A percentile compares a stretch with the other conserved stretches of the same genome.
These are phyloP conservation scores for Muricea muricata DNA, from an alignment of 92 coral and sea anemone species.

Conservation along the genomic window DNA sequence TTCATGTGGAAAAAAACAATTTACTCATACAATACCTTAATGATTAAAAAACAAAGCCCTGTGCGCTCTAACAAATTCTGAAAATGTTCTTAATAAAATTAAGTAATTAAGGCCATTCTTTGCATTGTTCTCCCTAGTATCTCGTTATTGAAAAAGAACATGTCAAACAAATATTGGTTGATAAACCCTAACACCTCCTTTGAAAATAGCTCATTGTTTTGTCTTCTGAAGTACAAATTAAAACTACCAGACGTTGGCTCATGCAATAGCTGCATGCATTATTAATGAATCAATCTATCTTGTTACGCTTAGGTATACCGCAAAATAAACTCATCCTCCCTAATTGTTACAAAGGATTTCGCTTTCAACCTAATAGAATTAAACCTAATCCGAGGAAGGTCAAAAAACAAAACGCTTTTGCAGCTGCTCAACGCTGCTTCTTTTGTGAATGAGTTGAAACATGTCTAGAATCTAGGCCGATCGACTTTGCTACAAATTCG, in stretches of 20 bases:
- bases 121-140: not conserved
- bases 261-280: not conserved
- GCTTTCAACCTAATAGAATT: not conserved
- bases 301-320: not conserved
- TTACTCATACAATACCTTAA: too few species aligned
- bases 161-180: not conserved
- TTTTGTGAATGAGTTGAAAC: not conserved
- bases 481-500: not conserved
- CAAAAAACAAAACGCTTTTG: not conserved
- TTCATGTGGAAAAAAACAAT: too few species aligned
- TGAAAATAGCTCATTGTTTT: not conserved
- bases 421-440: not conserved
- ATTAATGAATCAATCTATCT: conserved; percentile 12
- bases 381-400: not conserved
- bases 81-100: not conserved
- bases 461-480: not conserved
- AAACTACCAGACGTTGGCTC: not conserved
- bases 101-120: not conserved
- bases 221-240: not conserved
- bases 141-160: not conserved
- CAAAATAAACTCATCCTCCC: conserved; percentile 17
- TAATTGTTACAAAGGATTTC: conserved; percentile 6
- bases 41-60: too few species aligned
- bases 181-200: not conserved
- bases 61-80: too few species aligned